Percentiles rank a stretch among this genome's conserved stretches.
Conservation (phyloP, 2,113 vertebrate genomes). For the Indicator indicator region DNA sequence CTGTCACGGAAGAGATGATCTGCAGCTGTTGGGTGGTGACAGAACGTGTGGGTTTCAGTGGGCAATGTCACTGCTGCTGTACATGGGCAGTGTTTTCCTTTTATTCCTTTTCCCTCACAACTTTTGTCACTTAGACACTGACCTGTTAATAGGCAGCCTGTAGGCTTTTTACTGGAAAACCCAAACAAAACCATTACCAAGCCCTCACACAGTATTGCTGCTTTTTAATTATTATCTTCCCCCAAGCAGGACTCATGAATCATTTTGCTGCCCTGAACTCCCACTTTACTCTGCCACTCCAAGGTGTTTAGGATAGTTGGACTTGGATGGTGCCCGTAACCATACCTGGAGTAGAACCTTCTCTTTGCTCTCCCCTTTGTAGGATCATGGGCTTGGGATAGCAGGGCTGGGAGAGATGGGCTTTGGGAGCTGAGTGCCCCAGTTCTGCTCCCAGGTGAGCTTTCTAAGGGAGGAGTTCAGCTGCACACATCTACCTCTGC, state of each 20-base stretch:
- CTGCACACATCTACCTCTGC: not conserved
- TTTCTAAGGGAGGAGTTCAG: not conserved
- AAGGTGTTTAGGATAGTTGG: not conserved
- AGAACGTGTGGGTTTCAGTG: not conserved
- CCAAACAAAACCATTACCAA: not conserved
- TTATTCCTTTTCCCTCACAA: not conserved
- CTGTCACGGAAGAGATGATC: too few species aligned
- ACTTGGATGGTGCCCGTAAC: not conserved
- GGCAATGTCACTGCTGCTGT: fast-evolving
- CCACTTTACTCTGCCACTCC: fast-evolving
- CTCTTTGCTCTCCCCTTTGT: not conserved
- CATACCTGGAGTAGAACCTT: fast-evolving
- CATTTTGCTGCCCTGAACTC: not conserved
- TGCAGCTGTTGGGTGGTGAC: not conserved
- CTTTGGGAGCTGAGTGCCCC: not conserved
- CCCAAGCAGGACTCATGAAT: fast-evolving
- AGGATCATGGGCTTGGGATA: not conserved
- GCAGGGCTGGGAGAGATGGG: not conserved
- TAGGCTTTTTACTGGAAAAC: not conserved
- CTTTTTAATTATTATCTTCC: too few species aligned
- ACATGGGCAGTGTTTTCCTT: not conserved
- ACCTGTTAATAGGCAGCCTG: not conserved
- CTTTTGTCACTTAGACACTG: not conserved
- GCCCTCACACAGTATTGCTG: not conserved
- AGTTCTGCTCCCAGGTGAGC: not conserved